Conservation (phyloP, 2,888 invertebrate genomes). For the Eupithecia subfuscata region DNA sequence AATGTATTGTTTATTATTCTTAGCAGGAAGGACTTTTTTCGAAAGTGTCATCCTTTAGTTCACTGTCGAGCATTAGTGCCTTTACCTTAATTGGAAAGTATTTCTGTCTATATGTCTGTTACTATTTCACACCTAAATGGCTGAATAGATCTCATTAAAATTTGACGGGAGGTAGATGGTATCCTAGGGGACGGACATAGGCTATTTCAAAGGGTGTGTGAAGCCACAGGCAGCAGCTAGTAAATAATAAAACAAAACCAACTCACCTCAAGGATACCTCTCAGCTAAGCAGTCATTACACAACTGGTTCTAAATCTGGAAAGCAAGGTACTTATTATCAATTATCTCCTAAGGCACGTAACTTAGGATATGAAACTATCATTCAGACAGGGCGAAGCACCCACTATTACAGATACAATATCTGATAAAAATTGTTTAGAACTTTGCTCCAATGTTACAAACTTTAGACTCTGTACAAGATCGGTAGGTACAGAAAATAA, state of each 20-base stretch:
- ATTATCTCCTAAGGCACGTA: neutral
- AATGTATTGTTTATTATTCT: no score
- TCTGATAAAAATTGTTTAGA: neutral
- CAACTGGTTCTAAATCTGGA: neutral
- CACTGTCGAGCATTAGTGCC: no score
- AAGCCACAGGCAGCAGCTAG: no score
- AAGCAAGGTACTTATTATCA: neutral
- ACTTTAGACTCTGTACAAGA: neutral
- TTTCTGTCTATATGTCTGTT: no score
- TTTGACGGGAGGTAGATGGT: no score
- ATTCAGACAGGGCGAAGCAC: neutral
- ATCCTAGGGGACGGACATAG: no score
- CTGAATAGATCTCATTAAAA: no score
- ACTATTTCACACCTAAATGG: no score
- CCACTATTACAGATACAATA: neutral
- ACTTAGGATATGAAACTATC: neutral
- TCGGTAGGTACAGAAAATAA: neutral
- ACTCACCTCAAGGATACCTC: neutral
- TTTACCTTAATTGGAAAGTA: no score
- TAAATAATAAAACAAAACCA: neutral
- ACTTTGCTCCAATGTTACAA: constrained; percentile 5
- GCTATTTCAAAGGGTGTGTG: no score
- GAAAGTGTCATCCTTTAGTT: no score
- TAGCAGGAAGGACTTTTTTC: no score
- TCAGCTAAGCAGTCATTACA: neutral